Percentiles rank a stretch among this genome's conserved stretches.
phyloP scores from a whole-genome alignment of 2,113 vertebrate species.

The Bothrops jararaca region DNA sequence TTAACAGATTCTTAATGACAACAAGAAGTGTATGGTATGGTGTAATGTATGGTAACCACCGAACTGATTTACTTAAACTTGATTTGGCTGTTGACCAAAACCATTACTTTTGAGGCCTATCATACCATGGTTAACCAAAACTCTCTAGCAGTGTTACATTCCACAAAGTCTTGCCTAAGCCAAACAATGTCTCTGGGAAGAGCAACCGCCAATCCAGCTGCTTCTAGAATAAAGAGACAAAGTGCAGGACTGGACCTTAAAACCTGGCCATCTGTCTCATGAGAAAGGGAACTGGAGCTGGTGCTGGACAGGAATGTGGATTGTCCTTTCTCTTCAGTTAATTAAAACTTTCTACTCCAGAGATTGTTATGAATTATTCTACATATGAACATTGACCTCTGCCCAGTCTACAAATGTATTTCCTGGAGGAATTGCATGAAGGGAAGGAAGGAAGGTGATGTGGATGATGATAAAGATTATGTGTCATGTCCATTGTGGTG shows the following conservation, averaged over 20 bases:
- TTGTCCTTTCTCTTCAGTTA: neutral
- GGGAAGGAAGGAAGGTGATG: neutral
- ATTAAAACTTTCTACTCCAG: neutral
- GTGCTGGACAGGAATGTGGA: neutral
- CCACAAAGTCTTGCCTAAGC: neutral
- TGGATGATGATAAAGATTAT: neutral
- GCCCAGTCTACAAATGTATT: neutral
- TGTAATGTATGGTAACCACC: too few relatives aligned
- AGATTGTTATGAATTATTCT: neutral
- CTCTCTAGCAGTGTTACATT: neutral
- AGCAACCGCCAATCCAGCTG: neutral
- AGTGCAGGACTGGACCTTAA: neutral
- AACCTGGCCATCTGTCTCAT: neutral
- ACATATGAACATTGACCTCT: neutral
- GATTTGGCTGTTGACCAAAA: neutral
- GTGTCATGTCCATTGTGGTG: neutral
- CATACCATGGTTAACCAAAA: too few relatives aligned
- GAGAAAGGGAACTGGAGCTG: neutral
- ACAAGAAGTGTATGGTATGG: neutral
- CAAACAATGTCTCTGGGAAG: neutral
- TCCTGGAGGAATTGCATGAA: neutral
- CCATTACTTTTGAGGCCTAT: neutral
- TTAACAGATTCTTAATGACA: neutral
- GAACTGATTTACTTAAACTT: neutral
- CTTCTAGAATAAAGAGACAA: neutral